Percentiles rank a stretch among this genome's conserved stretches.
Evolutionary conservation across 2,888 invertebrate species (phyloP).

Genomic region (Eupithecia centaureata): DNA sequence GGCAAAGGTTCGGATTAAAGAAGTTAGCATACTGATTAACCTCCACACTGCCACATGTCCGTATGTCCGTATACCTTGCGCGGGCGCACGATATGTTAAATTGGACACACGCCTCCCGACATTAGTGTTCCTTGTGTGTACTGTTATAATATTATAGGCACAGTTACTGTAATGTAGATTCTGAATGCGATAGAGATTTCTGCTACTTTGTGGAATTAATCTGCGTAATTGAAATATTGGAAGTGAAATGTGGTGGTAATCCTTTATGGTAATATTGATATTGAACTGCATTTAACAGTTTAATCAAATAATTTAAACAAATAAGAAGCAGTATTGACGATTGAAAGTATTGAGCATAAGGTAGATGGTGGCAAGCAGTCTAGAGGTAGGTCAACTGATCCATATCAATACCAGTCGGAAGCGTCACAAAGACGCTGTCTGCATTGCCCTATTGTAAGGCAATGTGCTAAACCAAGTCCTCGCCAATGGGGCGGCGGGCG

Average conservation of each 20-base stretch:
- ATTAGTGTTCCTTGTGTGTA: slow-evolving; percentile 68
- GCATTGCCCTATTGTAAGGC: too few relatives aligned
- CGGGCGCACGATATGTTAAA: slow-evolving; percentile 65
- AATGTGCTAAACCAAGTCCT: too few relatives aligned
- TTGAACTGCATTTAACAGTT: background rate
- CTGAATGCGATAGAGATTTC: slow-evolving; percentile 21
- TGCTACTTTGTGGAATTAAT: background rate
- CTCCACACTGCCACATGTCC: slow-evolving; percentile 27
- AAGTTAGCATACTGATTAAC: slow-evolving; percentile 7
- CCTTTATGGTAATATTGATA: background rate
- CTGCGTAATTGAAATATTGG: background rate
- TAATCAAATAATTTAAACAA: too few relatives aligned
- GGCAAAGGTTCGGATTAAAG: too few relatives aligned
- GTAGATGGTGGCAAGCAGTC: too few relatives aligned
- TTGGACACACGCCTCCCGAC: slow-evolving; percentile 73
- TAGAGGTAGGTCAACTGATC: too few relatives aligned
- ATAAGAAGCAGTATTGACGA: too few relatives aligned
- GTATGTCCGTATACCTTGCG: slow-evolving; percentile 32
- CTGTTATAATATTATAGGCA: slow-evolving; percentile 60
- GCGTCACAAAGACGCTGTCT: too few relatives aligned
- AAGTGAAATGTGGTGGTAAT: background rate
- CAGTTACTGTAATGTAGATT: slow-evolving; percentile 41
- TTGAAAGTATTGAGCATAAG: too few relatives aligned
- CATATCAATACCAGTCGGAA: too few relatives aligned
- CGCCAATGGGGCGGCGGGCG: too few relatives aligned